Evolutionary conservation across 23 tunicate genomes (phyloP).

Genomic region (Ciona savignyi): DNA sequence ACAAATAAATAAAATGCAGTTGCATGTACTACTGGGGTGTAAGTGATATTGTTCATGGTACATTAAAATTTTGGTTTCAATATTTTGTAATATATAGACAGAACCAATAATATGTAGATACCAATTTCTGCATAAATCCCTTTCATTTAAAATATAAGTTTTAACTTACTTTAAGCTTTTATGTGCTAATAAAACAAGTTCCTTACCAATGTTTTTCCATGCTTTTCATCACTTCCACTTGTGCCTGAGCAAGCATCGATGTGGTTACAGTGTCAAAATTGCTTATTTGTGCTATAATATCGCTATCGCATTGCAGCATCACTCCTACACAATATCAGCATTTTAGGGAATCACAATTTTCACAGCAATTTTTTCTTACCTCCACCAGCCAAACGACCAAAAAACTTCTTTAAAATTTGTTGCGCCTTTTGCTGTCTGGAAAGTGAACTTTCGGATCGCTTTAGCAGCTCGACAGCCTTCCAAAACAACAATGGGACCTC

Average conservation of each 20-base stretch:
- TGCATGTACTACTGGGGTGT: too few relatives aligned
- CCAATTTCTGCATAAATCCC: too few relatives aligned
- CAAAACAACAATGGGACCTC: conserved; percentile 88
- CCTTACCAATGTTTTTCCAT: conserved; percentile 82
- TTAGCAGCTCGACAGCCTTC: conserved; percentile 75
- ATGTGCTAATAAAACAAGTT: neutral
- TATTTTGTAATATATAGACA: too few relatives aligned
- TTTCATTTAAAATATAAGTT: too few relatives aligned
- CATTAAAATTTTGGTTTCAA: too few relatives aligned
- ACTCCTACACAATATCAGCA: conserved; percentile 23
- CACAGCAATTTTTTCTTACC: conserved; percentile 15
- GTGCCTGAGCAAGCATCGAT: conserved; percentile 56
- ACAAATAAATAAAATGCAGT: too few relatives aligned
- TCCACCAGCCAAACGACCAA: conserved; percentile 55
- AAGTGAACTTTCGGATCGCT: conserved; percentile 33
- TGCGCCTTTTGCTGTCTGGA: conserved; percentile 47
- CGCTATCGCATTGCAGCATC: conserved; percentile 68
- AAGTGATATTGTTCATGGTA: neutral
- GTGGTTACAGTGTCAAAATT: conserved; percentile 58
- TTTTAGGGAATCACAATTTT: neutral
- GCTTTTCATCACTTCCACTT: conserved; percentile 34
- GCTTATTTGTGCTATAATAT: conserved; percentile 45
- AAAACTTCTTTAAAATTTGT: conserved; percentile 66
- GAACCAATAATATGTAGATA: too few relatives aligned
- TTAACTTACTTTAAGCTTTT: too few relatives aligned